Evolutionary conservation across 2,888 invertebrate genomes (phyloP), one percentile per base, ranked within the genome.

Genomic region (Oscheius myriophilus): DNA sequence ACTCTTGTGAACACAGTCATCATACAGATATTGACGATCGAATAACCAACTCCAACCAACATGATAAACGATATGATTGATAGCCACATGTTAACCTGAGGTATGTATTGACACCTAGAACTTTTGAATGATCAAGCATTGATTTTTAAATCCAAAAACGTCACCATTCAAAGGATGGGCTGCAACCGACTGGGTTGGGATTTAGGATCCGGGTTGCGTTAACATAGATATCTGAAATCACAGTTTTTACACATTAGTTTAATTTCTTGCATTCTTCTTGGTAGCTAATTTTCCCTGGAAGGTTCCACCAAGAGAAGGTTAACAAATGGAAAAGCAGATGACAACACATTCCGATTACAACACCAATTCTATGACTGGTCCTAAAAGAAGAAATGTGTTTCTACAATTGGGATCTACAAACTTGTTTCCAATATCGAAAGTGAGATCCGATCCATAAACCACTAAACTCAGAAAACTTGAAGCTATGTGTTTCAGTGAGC

Each of bases 1-100:
- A 88, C 82, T 67, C 86, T 87, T 12, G 87, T 87, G 73, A 80
- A 87, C 9, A 87, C 75, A 0, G 87, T 80, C 68, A 86, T 87
- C 16, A 86, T 82, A 70, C 87, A 85, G 7, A 88, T 86, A 69
- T 87, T 87, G 67, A 86, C 82, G 21, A 82, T 76, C 0, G 87
- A 87, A 68, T 87, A 88, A 0, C 87, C 87, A 12, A 85, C 25
- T 23, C 76, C 80, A 18, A 84, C 73, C 25, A 86, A 76, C 25
- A 87, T 66, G 12, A 82, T 58, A 4, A 83, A 85, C 0, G 85
- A 84, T 3, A 83, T 62, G 25, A 75, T 71, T 54, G 53, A 71
- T 23, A 71, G 18, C 33, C 59, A 71, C 2, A 55, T 55, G 42
- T 71, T 71, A 33, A 71, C 69, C 9, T 58, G 64, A 1, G 71